Percentiles rank a stretch among this genome's conserved stretches.
Conservation (phyloP, 2,113 vertebrate species). For the Lamprologus speciosus region DNA sequence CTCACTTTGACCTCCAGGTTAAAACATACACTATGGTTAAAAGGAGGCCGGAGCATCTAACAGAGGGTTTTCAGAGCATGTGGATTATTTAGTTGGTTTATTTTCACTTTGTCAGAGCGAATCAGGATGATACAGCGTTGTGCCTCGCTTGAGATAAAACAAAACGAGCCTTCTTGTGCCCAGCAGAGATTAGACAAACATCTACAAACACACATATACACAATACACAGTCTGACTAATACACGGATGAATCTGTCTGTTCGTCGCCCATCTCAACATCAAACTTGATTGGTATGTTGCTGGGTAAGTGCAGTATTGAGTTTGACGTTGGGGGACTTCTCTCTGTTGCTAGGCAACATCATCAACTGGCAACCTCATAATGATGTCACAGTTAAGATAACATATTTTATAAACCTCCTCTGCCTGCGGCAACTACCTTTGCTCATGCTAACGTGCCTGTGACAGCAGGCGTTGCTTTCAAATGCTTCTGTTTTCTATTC, state of each 20-base stretch:
- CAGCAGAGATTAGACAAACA: background rate
- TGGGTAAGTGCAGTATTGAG: background rate
- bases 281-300: background rate
- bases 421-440: background rate
- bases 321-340: background rate
- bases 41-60: background rate
- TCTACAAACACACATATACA: background rate
- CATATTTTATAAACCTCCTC: background rate
- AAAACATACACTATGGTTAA: constrained; percentile 11
- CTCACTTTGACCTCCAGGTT: constrained; percentile 10
- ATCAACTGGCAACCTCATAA: background rate
- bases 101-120: background rate
- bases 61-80: background rate
- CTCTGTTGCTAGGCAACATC: background rate
- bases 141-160: background rate
- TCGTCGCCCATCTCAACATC: background rate
- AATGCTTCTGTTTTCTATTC: background rate
- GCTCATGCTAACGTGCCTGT: background rate
- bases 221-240: background rate
- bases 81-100: constrained; percentile 13
- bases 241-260: background rate
- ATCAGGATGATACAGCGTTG: background rate
- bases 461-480: background rate
- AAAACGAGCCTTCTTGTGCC: background rate
- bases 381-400: background rate